These are phyloP conservation scores for Orthonevra nobilis DNA, from an alignment of 2,888 invertebrate species.

Conservation along the genomic window DNA sequence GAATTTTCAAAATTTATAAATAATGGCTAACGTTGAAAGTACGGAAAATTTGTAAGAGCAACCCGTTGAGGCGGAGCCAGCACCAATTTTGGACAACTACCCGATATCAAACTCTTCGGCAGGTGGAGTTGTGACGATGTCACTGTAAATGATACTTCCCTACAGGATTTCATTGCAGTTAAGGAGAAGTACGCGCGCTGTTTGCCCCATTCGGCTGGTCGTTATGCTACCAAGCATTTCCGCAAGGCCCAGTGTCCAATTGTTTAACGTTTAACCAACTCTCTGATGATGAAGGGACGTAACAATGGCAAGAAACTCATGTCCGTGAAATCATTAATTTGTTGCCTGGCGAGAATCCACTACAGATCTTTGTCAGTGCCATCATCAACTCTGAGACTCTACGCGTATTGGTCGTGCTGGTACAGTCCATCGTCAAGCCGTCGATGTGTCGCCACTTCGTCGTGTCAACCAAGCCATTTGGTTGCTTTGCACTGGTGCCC, in stretches of 20 bases:
- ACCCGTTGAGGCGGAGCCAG: constrained; percentile 76
- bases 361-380: constrained; percentile 94
- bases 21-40: constrained; percentile 79
- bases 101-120: constrained; percentile 98
- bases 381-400: constrained; percentile 99
- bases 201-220: constrained; percentile 98
- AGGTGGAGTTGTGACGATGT: constrained; percentile 99
- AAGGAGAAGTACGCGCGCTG: constrained; percentile 99
- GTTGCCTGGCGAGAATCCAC: constrained; percentile 92
- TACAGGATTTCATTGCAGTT: constrained; percentile 97
- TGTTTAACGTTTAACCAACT: constrained; percentile 98
- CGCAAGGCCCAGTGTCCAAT: constrained; percentile 99
- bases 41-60: constrained; percentile 79
- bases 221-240: constrained; percentile 98
- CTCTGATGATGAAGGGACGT: constrained; percentile 99
- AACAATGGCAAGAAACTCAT: constrained; percentile 99
- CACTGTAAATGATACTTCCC: constrained; percentile 97
- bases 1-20: constrained; percentile 77
- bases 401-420: constrained; percentile 99
- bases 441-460: constrained; percentile 98
- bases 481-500: constrained; percentile 98
- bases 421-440: constrained; percentile 99
- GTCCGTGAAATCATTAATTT: constrained; percentile 99
- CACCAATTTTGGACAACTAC: constrained; percentile 82
- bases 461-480: constrained; percentile 99